These are phyloP conservation scores for Microdon myrmicae DNA, from an alignment of 2,888 invertebrate genomes.

Conservation along the genomic window DNA sequence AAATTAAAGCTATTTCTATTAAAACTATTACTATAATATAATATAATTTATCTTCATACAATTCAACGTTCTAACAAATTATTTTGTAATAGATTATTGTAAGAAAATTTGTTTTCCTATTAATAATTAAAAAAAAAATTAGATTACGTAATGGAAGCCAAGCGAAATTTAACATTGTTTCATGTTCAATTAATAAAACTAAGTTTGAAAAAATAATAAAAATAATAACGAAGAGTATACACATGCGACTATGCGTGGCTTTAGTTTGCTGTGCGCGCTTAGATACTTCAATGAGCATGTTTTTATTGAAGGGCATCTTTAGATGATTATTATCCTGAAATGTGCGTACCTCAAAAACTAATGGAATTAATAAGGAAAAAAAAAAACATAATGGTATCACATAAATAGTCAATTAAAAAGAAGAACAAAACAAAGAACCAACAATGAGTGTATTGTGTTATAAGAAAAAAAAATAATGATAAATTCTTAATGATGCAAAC, in stretches of 20 bases:
- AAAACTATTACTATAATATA: too few species aligned
- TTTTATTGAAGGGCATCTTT: too few species aligned
- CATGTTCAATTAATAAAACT: conserved; percentile 2
- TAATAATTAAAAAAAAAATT: conserved; percentile 28
- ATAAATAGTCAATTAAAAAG: conserved; percentile 50
- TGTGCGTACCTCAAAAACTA: conserved; percentile 12
- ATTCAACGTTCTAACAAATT: too few species aligned
- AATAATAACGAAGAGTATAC: too few species aligned
- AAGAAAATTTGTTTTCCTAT: conserved; percentile 24
- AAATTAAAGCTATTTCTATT: conserved; percentile 29
- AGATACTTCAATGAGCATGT: too few species aligned
- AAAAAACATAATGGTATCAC: conserved; percentile 45
- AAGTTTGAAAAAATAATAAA: conserved; percentile 15
- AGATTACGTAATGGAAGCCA: conserved; percentile 54
- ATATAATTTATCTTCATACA: conserved; percentile 38
- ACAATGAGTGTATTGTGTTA: conserved; percentile 38
- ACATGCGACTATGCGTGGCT: too few species aligned
- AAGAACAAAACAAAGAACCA: too few species aligned
- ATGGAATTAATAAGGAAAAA: conserved; percentile 13
- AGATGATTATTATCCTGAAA: too few species aligned
- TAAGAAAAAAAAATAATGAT: conserved; percentile 9
- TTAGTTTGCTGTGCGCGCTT: too few species aligned
- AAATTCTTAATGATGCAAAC: too few species aligned
- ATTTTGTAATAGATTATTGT: conserved; percentile 11
- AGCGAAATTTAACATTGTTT: conserved; percentile 31